A percentile compares a stretch with the other conserved stretches of the same genome.
These are phyloP conservation scores for Aphaenogaster rudis DNA, from an alignment of 1,140 invertebrate genomes.

Conservation along the genomic window DNA sequence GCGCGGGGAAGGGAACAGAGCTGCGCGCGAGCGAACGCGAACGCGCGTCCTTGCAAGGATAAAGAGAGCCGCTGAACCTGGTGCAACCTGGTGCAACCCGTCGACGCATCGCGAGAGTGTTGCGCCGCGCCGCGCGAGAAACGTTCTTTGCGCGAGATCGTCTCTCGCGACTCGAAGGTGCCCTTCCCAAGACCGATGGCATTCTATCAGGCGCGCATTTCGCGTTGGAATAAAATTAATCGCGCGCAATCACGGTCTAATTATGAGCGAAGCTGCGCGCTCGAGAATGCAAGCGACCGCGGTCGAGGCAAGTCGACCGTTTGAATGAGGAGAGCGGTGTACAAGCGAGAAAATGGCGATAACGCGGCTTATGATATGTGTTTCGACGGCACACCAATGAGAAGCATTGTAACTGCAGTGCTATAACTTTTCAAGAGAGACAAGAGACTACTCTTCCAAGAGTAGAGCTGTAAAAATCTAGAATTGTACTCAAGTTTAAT, in stretches of 20 bases:
- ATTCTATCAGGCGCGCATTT: conserved; percentile 41
- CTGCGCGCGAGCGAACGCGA: neutral
- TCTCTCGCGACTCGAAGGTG: conserved; percentile 20
- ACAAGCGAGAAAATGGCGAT: neutral
- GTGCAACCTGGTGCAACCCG: conserved; percentile 29
- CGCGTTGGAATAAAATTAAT: conserved; percentile 55
- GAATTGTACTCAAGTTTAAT: neutral
- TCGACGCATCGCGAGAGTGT: conserved; percentile 52
- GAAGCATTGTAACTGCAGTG: neutral
- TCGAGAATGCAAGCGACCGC: conserved; percentile 40
- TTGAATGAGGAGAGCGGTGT: neutral
- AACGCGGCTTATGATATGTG: neutral
- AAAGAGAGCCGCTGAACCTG: conserved; percentile 51
- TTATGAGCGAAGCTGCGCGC: conserved; percentile 24
- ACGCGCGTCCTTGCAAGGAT: conserved; percentile 85
- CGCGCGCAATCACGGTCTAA: conserved; percentile 60
- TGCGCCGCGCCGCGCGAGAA: conserved; percentile 38
- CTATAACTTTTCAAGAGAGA: neutral
- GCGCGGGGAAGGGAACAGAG: neutral
- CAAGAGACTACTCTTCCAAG: neutral
- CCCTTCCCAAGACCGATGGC: conserved; percentile 48
- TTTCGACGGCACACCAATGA: conserved; percentile 10
- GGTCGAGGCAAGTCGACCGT: neutral
- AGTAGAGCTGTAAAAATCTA: neutral
- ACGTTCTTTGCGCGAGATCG: neutral